These are phyloP conservation scores for Rhadinocentrus ornatus DNA, from an alignment of 2,797 vertebrate genomes.

Conservation along the genomic window DNA sequence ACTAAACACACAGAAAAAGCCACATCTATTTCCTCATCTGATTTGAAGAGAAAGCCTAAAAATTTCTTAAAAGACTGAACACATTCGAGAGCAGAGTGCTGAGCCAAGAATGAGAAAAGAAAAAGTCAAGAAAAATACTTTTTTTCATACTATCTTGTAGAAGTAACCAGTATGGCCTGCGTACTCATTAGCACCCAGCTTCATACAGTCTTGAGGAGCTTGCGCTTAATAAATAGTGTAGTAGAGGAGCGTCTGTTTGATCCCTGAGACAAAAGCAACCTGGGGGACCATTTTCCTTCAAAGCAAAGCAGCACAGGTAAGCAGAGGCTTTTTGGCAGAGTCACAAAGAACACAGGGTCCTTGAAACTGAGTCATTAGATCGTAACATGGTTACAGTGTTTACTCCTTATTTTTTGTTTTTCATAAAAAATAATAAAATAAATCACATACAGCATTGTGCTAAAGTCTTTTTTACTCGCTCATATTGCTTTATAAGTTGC, in stretches of 20 bases:
- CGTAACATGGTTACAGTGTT: constrained; percentile 23
- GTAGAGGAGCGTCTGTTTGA: constrained; percentile 64
- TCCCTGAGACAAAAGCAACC: constrained; percentile 65
- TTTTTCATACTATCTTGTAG: constrained; percentile 42
- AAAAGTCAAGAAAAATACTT: constrained; percentile 19
- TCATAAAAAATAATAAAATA: neutral
- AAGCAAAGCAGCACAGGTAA: constrained; percentile 58
- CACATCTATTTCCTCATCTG: constrained; percentile 5
- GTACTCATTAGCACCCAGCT: constrained; percentile 68
- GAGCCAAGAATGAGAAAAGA: neutral
- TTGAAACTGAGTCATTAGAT: constrained; percentile 58
- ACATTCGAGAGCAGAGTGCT: constrained; percentile 19
- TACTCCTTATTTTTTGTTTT: constrained; percentile 9
- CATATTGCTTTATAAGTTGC: neutral
- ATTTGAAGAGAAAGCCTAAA: neutral
- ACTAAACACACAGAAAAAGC: neutral
- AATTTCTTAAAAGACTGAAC: constrained; percentile 27
- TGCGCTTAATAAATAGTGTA: constrained; percentile 73
- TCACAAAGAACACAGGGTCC: constrained; percentile 64
- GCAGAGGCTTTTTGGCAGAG: constrained; percentile 53
- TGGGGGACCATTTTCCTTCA: constrained; percentile 65
- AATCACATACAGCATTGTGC: neutral
- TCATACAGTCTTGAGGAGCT: constrained; percentile 53
- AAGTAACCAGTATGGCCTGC: constrained; percentile 67
- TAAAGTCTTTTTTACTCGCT: neutral